These are phyloP conservation scores for Iguana delicatissima DNA, from an alignment of 2,797 vertebrate species.

Conservation along the genomic window DNA sequence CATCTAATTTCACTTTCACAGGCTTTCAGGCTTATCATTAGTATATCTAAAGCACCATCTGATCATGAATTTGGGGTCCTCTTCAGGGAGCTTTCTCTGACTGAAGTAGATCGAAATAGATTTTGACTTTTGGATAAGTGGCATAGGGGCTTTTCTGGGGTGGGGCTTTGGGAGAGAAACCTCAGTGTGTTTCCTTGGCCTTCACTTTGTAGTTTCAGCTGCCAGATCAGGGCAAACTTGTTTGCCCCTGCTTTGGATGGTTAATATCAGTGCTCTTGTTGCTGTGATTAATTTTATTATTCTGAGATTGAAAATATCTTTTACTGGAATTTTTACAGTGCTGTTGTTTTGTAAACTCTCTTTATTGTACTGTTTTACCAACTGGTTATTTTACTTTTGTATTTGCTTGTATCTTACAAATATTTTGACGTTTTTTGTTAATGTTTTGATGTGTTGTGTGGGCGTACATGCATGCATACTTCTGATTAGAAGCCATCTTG, in stretches of 20 bases:
- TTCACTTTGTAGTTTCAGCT: neutral
- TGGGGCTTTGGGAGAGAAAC: neutral
- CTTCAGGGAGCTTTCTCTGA: neutral
- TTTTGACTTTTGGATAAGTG: neutral
- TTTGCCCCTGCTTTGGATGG: neutral
- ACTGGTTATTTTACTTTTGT: neutral
- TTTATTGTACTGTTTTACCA: neutral
- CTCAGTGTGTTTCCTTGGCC: neutral
- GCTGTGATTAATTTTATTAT: neutral
- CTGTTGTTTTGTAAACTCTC: no score
- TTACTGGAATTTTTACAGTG: neutral
- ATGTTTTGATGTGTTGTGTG: neutral
- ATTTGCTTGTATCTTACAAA: neutral
- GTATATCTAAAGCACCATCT: neutral
- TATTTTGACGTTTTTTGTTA: neutral
- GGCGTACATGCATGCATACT: no score
- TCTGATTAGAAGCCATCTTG: neutral
- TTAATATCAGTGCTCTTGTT: neutral
- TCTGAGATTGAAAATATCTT: neutral
- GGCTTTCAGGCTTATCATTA: neutral
- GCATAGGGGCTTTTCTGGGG: neutral
- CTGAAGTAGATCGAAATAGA: neutral
- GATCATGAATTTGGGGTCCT: neutral
- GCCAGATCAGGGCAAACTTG: neutral
- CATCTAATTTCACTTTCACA: neutral